These are phyloP conservation scores for Drosophila flavopinicola DNA, from an alignment of 2,888 invertebrate species.

Conservation along the genomic window DNA sequence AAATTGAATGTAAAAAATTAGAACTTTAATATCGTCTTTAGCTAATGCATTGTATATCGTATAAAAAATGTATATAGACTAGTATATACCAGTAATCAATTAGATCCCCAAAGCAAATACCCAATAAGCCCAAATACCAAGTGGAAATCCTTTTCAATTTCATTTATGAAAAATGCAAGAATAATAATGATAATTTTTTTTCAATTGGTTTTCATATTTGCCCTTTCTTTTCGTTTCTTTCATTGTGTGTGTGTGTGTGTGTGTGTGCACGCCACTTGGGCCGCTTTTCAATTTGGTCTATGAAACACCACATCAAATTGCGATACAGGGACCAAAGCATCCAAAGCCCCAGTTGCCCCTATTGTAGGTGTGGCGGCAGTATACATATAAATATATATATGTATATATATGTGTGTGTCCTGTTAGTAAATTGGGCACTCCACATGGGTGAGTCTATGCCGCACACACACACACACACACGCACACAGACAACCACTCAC, in stretches of 20 bases:
- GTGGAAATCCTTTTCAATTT: constrained; percentile 62
- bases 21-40: too few relatives aligned
- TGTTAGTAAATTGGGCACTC: constrained; percentile 40
- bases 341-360: constrained; percentile 22
- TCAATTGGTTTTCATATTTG: constrained; percentile 56
- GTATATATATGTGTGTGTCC: constrained; percentile 7
- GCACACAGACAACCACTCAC: too few relatives aligned
- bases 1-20: background rate
- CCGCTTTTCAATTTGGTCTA: constrained; percentile 55
- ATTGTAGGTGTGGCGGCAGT: background rate
- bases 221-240: constrained; percentile 18
- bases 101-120: constrained; percentile 5
- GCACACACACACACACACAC: too few relatives aligned
- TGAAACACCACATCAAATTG: constrained; percentile 57
- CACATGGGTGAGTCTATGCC: constrained; percentile 16
- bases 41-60: background rate
- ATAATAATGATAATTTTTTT: constrained; percentile 44
- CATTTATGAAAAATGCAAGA: constrained; percentile 48
- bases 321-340: constrained; percentile 41
- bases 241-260: background rate
- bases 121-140: constrained; percentile 12
- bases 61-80: background rate
- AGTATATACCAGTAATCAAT: constrained; percentile 12
- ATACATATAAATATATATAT: background rate
- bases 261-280: constrained; percentile 36